phyloP scores from a whole-genome alignment of 2,113 vertebrate genomes.

The Hypocryptadius cinnamomeus region DNA sequence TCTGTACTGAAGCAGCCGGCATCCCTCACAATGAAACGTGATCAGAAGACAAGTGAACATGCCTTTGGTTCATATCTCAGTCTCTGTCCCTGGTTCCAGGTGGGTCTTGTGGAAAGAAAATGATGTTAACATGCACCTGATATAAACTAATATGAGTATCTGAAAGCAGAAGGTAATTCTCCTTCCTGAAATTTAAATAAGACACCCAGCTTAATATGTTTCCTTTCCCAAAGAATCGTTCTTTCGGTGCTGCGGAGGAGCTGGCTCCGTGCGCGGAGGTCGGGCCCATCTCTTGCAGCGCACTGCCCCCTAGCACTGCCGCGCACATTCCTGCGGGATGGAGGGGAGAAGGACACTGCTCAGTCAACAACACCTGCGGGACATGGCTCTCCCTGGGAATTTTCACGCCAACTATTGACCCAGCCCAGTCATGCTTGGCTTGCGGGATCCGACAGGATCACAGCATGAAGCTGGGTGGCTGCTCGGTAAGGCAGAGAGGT shows the following conservation, averaged over 20 bases:
- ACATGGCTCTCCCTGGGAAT: neutral
- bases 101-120: neutral
- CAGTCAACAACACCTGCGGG: neutral
- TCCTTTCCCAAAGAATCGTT: neutral
- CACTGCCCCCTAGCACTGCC: conserved; percentile 63
- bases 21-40: neutral
- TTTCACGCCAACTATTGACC: neutral
- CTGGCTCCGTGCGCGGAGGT: neutral
- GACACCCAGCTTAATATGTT: neutral
- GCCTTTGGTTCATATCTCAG: neutral
- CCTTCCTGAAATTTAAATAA: neutral
- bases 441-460: conserved; percentile 12
- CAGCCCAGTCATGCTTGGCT: conserved; percentile 8
- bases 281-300: conserved; percentile 37
- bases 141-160: neutral
- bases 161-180: neutral
- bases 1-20: neutral
- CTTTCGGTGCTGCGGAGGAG: neutral
- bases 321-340: neutral
- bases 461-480: neutral
- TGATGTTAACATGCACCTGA: neutral
- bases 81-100: neutral
- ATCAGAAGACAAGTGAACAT: neutral
- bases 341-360: neutral
- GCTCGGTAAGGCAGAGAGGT: neutral